phyloP scores from a whole-genome alignment of 2,797 vertebrate genomes.

The Eurystomus glaucurus region DNA sequence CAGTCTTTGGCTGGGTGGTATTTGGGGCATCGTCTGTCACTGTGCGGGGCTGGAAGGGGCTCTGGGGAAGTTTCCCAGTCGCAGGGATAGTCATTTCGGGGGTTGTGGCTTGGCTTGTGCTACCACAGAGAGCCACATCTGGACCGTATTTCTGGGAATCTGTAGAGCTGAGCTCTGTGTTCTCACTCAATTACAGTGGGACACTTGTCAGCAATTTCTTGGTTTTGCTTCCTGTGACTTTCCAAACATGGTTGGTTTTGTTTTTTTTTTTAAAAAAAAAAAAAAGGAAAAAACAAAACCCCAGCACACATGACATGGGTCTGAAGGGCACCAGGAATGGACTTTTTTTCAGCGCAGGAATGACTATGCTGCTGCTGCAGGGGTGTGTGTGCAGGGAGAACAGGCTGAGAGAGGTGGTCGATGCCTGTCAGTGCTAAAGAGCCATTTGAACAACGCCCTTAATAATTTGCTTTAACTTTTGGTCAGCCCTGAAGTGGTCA shows the following conservation, averaged over 20 bases:
- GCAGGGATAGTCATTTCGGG: neutral
- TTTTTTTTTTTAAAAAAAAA: too few relatives aligned
- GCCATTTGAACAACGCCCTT: neutral
- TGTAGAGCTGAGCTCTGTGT: conserved; percentile 25
- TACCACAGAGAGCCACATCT: neutral
- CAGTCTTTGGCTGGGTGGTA: fast-evolving
- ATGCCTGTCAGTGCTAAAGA: neutral
- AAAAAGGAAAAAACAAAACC: neutral
- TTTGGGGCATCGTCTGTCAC: fast-evolving
- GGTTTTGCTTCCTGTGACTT: neutral
- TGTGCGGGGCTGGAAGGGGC: neutral
- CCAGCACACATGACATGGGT: neutral
- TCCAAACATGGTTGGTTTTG: neutral
- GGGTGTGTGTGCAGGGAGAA: neutral
- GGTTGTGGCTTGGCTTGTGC: conserved; percentile 36
- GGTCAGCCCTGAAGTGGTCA: neutral
- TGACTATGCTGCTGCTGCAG: neutral
- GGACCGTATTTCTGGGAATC: conserved; percentile 43
- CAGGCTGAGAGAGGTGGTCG: neutral
- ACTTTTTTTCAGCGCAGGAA: neutral
- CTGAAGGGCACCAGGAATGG: neutral
- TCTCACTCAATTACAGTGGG: conserved; percentile 47
- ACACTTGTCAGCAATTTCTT: conserved; percentile 60
- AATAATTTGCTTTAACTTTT: neutral
- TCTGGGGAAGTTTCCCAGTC: neutral